A percentile compares a stretch with the other conserved stretches of the same genome.
These are phyloP conservation scores for Melanotus villosus DNA, from an alignment of 2,888 invertebrate genomes.

Conservation along the genomic window DNA sequence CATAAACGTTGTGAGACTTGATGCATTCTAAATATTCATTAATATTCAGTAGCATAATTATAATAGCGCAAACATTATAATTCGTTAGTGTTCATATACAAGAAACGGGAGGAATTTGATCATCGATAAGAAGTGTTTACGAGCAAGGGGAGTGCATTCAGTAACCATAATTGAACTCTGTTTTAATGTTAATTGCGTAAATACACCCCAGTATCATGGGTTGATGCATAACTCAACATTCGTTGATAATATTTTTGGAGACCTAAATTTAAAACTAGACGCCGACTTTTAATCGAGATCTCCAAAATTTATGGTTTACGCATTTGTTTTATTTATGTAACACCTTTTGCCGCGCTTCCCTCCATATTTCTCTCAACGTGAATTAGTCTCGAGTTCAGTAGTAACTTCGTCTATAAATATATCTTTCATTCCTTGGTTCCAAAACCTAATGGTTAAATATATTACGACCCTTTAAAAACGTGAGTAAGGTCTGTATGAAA, in stretches of 20 bases:
- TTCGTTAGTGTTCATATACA: too few species aligned
- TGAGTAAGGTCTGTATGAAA: constrained; percentile 1
- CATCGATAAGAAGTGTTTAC: not conserved
- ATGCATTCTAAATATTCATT: too few species aligned
- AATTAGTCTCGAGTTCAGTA: constrained; percentile 61
- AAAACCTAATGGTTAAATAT: constrained; percentile 62
- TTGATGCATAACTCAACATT: constrained; percentile 8
- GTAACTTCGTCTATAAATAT: constrained; percentile 63
- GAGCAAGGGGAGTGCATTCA: not conserved
- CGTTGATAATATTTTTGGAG: constrained; percentile 18
- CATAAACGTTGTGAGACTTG: too few species aligned
- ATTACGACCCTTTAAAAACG: constrained; percentile 54
- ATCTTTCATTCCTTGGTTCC: constrained; percentile 58
- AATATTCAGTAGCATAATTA: too few species aligned
- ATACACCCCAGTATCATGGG: not conserved
- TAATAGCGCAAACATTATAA: too few species aligned
- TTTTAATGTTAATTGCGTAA: not conserved
- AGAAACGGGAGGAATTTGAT: too few species aligned
- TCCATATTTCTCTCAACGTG: constrained; percentile 63
- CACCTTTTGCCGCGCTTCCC: constrained; percentile 53
- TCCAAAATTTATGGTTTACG: constrained; percentile 57
- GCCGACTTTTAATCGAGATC: constrained; percentile 38
- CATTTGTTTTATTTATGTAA: constrained; percentile 60
- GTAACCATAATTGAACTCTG: not conserved
- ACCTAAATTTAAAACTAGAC: constrained; percentile 29